Evolutionary conservation across 2,113 vertebrate genomes (phyloP).

Genomic region (Isichthys henryi): DNA sequence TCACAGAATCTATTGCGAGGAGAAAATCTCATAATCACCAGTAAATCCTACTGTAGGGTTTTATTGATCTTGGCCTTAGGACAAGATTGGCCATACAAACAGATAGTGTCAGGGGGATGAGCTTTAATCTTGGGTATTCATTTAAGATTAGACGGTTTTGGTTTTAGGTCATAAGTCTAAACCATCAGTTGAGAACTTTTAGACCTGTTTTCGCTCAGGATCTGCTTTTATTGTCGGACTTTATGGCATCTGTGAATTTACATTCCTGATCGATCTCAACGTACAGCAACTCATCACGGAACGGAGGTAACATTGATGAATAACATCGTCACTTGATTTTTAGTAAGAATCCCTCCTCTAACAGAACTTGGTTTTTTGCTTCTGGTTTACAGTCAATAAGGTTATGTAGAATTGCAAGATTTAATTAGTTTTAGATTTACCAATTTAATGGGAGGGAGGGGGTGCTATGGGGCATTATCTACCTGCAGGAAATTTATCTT

Average conservation of each 20-base stretch:
- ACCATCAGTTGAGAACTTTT: constrained; percentile 6
- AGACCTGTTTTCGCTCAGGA: neutral
- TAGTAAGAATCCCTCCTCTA: neutral
- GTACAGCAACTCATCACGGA: neutral
- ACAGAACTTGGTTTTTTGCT: neutral
- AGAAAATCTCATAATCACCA: constrained; percentile 34
- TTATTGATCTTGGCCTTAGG: constrained; percentile 38
- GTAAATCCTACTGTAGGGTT: constrained; percentile 37
- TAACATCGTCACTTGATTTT: neutral
- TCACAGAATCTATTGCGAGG: constrained; percentile 28
- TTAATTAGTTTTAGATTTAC: constrained; percentile 49
- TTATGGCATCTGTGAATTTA: neutral
- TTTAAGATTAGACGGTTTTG: constrained; percentile 20
- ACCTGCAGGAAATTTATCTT: constrained; percentile 55
- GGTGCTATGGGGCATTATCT: constrained; percentile 28
- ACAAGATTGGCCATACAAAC: constrained; percentile 27
- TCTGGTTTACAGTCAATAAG: neutral
- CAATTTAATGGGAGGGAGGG: constrained; percentile 1
- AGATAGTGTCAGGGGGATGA: constrained; percentile 25
- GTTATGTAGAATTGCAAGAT: constrained; percentile 42
- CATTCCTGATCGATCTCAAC: neutral
- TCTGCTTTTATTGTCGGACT: neutral
- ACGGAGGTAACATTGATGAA: neutral
- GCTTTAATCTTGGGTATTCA: constrained; percentile 28
- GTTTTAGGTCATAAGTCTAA: constrained; percentile 12